Base-by-base conservation (phyloP, 2,888 invertebrate species). In the Luffia ferchaultella region DNA sequence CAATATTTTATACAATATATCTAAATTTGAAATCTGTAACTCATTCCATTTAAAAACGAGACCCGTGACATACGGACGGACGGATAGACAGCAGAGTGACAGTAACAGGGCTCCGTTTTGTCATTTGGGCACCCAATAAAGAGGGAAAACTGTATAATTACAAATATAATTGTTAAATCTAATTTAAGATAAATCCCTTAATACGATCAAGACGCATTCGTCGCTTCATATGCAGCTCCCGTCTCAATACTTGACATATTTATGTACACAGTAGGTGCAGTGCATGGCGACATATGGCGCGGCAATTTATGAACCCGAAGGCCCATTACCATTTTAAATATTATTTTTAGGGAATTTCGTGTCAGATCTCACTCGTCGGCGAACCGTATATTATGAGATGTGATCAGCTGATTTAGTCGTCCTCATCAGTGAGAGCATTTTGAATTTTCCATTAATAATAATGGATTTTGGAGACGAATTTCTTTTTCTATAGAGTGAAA, bases 331-430 rank as follows among this genome's bases (percentile, higher is more conserved):
- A 82, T 82, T 82, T 83, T 83, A 83, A 83, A 83, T 83, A 83
- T 83, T 83, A 83, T 83, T 83, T 83, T 83, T 83, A 80, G 83
- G 83, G 83, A 83, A 82, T 83, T 78, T 71, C 75, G 79, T 82
- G 83, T 83, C 82, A 83, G 82, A 83, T 83, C 82, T 82, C 83
- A 76, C 78, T 83, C 80, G 74, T 69, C 77, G 73, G 64, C 68
- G 66, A 72, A 63, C 73, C 74, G 73, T 79, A 78, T 79, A 78
- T 80, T 76, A 78, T 70, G 72, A 80, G 83, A 82, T 80, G 78
- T 72, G 78, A 82, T 80, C 76, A 70, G 70, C 78, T 79, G 83
- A 83, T 83, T 83, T 80, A 73, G 73, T 69, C 70, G 62, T 69
- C 66, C 68, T 63, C 68, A 76, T 18, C 45, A 18, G n/a, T n/a